Evolutionary conservation across 2,888 invertebrate species (phyloP).

Genomic region (Spilosoma lubricipeda): DNA sequence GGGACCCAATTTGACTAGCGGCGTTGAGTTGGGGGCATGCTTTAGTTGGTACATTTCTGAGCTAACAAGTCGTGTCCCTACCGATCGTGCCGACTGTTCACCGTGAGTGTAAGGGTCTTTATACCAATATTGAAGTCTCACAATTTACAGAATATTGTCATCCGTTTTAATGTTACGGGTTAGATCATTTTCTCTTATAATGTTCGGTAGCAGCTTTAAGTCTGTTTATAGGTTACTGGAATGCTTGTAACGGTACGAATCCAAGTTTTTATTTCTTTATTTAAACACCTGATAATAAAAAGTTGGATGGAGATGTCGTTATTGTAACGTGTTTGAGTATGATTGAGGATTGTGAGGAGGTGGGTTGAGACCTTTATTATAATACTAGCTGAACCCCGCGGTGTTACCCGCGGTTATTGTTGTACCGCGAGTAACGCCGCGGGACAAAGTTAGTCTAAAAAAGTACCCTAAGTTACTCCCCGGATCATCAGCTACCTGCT

Average conservation of each 20-base stretch:
- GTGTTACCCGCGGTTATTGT: no score
- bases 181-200: conserved; percentile 77
- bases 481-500: no score
- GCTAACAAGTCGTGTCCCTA: conserved; percentile 2
- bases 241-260: conserved; percentile 72
- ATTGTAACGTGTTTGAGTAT: conserved; percentile 6
- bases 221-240: conserved; percentile 64
- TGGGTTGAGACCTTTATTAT: background rate
- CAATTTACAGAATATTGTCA: conserved; percentile 76
- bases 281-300: conserved; percentile 62
- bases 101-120: conserved; percentile 5
- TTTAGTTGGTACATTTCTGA: background rate
- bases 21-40: background rate
- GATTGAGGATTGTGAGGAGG: conserved; percentile 2
- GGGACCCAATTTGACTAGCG: background rate
- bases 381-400: no score
- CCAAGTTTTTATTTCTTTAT: conserved; percentile 79
- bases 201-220: conserved; percentile 77
- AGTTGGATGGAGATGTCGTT: conserved; percentile 14
- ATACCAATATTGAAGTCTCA: conserved; percentile 64
- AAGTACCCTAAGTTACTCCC: no score
- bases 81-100: background rate
- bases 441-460: no score
- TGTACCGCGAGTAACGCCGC: no score
- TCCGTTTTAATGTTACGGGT: conserved; percentile 76